A percentile compares a stretch with the other conserved stretches of the same genome.
phyloP scores from a whole-genome alignment of 2,888 invertebrate species.

The Orchesellides sinensis region DNA sequence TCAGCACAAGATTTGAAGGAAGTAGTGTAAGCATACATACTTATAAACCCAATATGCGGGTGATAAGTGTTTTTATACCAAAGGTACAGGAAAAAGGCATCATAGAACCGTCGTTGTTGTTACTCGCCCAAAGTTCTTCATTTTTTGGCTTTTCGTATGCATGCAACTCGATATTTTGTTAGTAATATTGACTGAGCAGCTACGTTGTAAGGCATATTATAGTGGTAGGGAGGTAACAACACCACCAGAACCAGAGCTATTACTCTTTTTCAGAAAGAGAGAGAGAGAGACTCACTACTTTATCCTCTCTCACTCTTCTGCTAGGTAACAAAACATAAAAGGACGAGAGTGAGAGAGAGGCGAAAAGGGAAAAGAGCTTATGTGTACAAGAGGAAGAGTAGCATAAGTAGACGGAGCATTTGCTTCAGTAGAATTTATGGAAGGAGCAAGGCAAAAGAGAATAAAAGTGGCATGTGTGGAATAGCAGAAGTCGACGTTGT shows the following conservation, averaged over 20 bases:
- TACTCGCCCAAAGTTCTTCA: too few species aligned
- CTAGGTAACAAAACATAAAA: conserved; percentile 14
- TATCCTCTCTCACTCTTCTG: conserved; percentile 9
- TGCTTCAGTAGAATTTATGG: conserved; percentile 47
- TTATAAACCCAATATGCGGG: too few species aligned
- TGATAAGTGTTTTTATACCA: too few species aligned
- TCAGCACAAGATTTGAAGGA: conserved; percentile 23
- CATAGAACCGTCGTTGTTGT: too few species aligned
- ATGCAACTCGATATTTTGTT: too few species aligned
- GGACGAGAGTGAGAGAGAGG: conserved; percentile 8
- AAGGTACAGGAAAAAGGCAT: too few species aligned
- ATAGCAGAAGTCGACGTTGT: conserved; percentile 37
- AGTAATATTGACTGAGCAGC: too few species aligned
- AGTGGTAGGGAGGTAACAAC: conserved; percentile 21
- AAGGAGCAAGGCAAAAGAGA: conserved; percentile 27
- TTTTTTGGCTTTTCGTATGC: too few species aligned
- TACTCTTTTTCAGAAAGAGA: conserved; percentile 10
- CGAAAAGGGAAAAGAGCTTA: conserved; percentile 22
- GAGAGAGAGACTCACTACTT: conserved; percentile 26
- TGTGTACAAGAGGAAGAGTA: conserved; percentile 26
- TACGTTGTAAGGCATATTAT: too few species aligned
- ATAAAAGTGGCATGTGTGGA: conserved; percentile 46
- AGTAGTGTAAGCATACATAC: too few species aligned
- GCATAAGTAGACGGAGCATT: not conserved
- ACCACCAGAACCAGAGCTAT: too few species aligned